phyloP scores from a whole-genome alignment of 2,797 vertebrate genomes.

The Cirrhinus molitorella region DNA sequence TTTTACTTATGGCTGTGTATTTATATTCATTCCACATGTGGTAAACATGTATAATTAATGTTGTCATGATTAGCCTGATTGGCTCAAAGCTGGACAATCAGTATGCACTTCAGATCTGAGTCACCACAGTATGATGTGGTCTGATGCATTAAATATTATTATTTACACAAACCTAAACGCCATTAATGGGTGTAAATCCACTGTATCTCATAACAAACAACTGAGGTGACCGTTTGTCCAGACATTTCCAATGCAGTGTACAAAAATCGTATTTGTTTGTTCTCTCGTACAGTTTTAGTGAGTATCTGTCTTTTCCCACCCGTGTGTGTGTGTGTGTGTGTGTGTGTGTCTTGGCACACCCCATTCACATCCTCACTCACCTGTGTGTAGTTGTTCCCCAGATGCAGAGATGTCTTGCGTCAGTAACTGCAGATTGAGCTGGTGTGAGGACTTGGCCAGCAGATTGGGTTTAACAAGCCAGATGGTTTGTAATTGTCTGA shows the following conservation, averaged over 20 bases:
- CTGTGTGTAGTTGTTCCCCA: constrained; percentile 61
- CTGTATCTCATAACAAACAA: background rate
- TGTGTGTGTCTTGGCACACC: constrained; percentile 22
- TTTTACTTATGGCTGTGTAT: constrained; percentile 40
- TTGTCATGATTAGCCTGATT: constrained; percentile 44
- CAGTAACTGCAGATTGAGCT: constrained; percentile 44
- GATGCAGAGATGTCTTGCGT: constrained; percentile 59
- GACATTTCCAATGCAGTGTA: background rate
- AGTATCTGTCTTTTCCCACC: background rate
- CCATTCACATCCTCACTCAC: constrained; percentile 28
- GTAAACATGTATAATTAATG: constrained; percentile 43
- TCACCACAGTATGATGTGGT: constrained; percentile 3
- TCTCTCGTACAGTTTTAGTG: background rate
- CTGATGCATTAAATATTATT: constrained; percentile 17
- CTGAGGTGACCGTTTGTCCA: background rate
- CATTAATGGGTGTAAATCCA: background rate
- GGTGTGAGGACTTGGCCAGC: constrained; percentile 78
- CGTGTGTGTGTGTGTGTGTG: background rate
- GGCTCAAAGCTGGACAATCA: constrained; percentile 37
- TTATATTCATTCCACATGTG: constrained; percentile 45
- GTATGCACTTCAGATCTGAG: constrained; percentile 28
- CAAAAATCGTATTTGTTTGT: background rate
- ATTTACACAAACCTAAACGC: constrained; percentile 14
- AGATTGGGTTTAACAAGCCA: constrained; percentile 99
- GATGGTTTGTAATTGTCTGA: constrained; percentile 98